Conservation (phyloP, 2,797 vertebrate species). For the Centroberyx gerrardi region DNA sequence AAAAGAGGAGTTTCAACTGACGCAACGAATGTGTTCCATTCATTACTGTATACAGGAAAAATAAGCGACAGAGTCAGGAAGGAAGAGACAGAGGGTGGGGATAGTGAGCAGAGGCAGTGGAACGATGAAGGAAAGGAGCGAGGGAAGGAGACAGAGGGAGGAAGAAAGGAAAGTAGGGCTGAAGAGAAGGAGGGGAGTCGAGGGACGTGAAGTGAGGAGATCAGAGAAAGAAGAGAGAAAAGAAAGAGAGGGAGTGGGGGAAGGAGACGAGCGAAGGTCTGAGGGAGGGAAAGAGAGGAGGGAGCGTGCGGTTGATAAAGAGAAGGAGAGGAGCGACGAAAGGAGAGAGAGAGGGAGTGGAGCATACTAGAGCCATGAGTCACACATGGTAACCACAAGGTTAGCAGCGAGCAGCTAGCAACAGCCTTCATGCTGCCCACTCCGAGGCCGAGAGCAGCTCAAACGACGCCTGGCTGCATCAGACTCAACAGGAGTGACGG, state of each 20-base stretch:
- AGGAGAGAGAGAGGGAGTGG: slow-evolving; percentile 67
- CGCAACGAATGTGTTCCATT: neutral
- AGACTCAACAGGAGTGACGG: too few species aligned
- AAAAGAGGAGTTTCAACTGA: neutral
- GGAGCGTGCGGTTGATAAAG: slow-evolving; percentile 40
- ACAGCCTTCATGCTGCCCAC: slow-evolving; percentile 33
- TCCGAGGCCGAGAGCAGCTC: neutral
- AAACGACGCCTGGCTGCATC: neutral
- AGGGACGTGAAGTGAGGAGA: neutral
- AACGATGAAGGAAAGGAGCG: neutral
- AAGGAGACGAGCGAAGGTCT: neutral
- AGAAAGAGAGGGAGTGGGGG: neutral
- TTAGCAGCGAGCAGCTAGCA: slow-evolving; percentile 43
- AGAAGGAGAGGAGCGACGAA: slow-evolving; percentile 48
- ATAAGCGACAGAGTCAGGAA: neutral
- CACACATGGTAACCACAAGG: slow-evolving; percentile 70
- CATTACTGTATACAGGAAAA: slow-evolving; percentile 4
- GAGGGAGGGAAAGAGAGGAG: slow-evolving; percentile 23
- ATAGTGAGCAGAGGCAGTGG: neutral
- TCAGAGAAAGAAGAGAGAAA: neutral
- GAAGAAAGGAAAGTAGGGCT: neutral
- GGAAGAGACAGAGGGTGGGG: neutral
- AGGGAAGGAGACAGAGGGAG: neutral
- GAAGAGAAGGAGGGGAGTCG: neutral
- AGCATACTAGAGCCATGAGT: slow-evolving; percentile 78